Conservation (phyloP, 2,888 invertebrate genomes). For the Didymodactylos carnosus region DNA sequence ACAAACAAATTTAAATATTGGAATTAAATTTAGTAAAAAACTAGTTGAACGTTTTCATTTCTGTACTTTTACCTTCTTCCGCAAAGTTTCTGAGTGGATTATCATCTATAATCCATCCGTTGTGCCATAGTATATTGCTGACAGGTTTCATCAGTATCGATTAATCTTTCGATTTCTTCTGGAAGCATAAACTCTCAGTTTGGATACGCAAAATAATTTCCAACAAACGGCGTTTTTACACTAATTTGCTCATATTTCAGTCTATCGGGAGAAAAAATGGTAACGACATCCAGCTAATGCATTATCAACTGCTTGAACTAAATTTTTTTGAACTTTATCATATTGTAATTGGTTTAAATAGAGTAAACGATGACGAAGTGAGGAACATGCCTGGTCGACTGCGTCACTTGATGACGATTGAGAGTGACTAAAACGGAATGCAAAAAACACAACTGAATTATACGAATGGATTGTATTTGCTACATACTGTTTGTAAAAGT, state of each 20-base stretch:
- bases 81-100: slow-evolving; percentile 91
- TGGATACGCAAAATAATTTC: slow-evolving; percentile 9
- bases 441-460: too few relatives aligned
- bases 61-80: too few relatives aligned
- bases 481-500: background rate
- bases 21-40: too few relatives aligned
- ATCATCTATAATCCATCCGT: slow-evolving; percentile 93
- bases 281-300: background rate
- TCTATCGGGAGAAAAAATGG: slow-evolving; percentile 5
- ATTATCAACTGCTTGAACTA: slow-evolving; percentile 6
- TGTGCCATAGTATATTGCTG: slow-evolving; percentile 47
- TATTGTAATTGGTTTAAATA: background rate
- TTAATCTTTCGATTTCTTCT: background rate
- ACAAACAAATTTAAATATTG: too few relatives aligned
- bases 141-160: background rate
- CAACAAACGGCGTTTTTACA: slow-evolving; percentile 1
- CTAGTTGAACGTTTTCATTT: too few relatives aligned
- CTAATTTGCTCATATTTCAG: background rate
- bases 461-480: too few relatives aligned
- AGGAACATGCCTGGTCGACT: too few relatives aligned
- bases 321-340: background rate
- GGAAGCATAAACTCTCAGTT: background rate
- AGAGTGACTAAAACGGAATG: too few relatives aligned
- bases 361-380: background rate
- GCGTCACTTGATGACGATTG: too few relatives aligned